A percentile compares a stretch with the other conserved stretches of the same genome.
Evolutionary conservation across 2,113 vertebrate genomes (phyloP).

Genomic region (Vimba vimba): DNA sequence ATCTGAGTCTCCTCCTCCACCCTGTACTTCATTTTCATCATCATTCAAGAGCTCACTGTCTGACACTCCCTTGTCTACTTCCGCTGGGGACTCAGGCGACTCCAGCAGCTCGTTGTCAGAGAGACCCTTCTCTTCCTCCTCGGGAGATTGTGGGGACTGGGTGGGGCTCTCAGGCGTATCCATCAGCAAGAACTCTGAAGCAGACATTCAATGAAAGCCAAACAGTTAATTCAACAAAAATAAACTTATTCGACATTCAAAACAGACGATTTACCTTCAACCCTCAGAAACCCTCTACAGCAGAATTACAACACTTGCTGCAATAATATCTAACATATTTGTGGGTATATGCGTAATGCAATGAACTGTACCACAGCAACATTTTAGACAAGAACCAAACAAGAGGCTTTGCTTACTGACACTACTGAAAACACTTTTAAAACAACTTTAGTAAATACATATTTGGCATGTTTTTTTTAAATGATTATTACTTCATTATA

Average conservation of each 20-base stretch:
- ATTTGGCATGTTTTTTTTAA: not conserved
- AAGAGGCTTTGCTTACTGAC: too few relatives aligned
- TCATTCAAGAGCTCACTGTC: constrained; percentile 75
- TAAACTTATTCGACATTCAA: too few relatives aligned
- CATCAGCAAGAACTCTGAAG: constrained; percentile 77
- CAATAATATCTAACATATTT: not conserved
- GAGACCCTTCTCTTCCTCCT: constrained; percentile 77
- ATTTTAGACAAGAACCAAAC: too few relatives aligned
- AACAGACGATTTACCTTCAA: not conserved
- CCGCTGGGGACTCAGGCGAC: constrained; percentile 81
- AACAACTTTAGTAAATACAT: not conserved
- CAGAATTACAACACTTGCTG: not conserved
- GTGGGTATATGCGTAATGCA: too few relatives aligned
- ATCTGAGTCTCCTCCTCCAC: constrained; percentile 54
- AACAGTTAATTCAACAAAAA: not conserved
- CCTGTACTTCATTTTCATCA: constrained; percentile 66
- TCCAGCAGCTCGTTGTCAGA: constrained; percentile 75
- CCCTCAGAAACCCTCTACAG: not conserved
- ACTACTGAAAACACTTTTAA: not conserved
- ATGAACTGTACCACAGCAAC: too few relatives aligned
- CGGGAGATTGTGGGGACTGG: constrained; percentile 86
- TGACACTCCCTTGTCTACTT: constrained; percentile 68
- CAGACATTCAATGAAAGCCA: constrained; percentile 21
- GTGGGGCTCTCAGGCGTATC: constrained; percentile 92
- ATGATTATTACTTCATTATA: too few relatives aligned